Percentiles rank a stretch among this genome's conserved stretches.
These are phyloP conservation scores for Papilio machaon DNA, from an alignment of 1,140 invertebrate species.

Conservation along the genomic window DNA sequence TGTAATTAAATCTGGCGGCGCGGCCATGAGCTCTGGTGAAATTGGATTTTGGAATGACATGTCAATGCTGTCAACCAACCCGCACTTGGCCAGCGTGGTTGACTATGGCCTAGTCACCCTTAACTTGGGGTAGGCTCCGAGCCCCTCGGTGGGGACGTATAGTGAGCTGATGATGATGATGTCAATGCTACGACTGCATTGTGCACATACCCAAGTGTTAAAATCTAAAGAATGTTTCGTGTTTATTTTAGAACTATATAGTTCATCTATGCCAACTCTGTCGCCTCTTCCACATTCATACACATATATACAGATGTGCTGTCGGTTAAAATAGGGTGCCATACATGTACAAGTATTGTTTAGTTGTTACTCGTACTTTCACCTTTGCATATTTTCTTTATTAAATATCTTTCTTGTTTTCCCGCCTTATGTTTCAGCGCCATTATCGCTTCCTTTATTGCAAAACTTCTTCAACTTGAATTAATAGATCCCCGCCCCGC, in stretches of 20 bases:
- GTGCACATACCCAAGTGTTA: neutral
- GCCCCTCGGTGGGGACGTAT: too few relatives aligned
- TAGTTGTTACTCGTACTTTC: neutral
- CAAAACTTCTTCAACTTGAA: slow-evolving; percentile 12
- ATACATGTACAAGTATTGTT: too few relatives aligned
- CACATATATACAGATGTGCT: too few relatives aligned
- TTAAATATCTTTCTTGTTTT: neutral
- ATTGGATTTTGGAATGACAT: slow-evolving; percentile 1
- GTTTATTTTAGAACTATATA: neutral
- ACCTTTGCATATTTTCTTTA: neutral
- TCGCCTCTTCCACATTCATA: too few relatives aligned
- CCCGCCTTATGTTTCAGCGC: neutral
- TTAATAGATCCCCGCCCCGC: neutral
- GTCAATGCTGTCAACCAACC: too few relatives aligned
- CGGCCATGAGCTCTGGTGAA: neutral
- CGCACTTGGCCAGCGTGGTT: too few relatives aligned
- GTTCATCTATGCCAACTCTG: too few relatives aligned
- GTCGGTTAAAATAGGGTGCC: too few relatives aligned
- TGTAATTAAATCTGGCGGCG: neutral
- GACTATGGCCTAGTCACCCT: too few relatives aligned
- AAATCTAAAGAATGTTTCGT: neutral
- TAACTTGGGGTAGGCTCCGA: too few relatives aligned
- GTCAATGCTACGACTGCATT: neutral
- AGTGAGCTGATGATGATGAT: too few relatives aligned
- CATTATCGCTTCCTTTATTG: slow-evolving; percentile 19